Conservation (phyloP, 2,888 invertebrate genomes). For the Acleris laterana region DNA sequence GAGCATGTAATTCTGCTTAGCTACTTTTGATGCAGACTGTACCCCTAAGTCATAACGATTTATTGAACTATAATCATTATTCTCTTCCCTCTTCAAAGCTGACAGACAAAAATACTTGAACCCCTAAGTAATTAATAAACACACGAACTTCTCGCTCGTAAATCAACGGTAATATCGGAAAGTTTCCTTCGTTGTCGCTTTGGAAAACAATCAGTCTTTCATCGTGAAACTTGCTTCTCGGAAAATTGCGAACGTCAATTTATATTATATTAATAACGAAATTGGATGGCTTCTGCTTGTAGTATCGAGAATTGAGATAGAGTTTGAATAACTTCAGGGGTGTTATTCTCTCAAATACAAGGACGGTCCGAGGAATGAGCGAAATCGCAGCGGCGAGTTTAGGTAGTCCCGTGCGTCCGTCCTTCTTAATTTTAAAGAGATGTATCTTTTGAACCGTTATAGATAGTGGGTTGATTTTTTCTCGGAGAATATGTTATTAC, state of each 20-base stretch:
- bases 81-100: not conserved
- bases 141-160: conserved; percentile 8
- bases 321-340: too few relatives aligned
- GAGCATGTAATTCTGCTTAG: too few relatives aligned
- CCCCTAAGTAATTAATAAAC: conserved; percentile 13
- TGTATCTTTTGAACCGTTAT: too few relatives aligned
- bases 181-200: conserved; percentile 18
- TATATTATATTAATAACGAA: conserved; percentile 8
- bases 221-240: conserved; percentile 8
- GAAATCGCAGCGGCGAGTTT: too few relatives aligned
- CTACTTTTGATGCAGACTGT: too few relatives aligned
- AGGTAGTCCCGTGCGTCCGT: too few relatives aligned
- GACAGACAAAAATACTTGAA: not conserved
- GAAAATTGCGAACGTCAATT: conserved; percentile 10
- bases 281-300: not conserved
- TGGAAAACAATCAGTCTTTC: conserved; percentile 30
- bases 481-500: too few relatives aligned
- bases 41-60: too few relatives aligned
- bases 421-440: too few relatives aligned
- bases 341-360: too few relatives aligned
- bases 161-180: conserved; percentile 27
- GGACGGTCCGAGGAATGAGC: too few relatives aligned
- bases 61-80: not conserved
- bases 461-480: too few relatives aligned
- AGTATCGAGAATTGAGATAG: not conserved